A percentile compares a stretch with the other conserved stretches of the same genome.
Evolutionary conservation across 2,797 vertebrate genomes (phyloP).

Genomic region (Sciurus carolinensis): DNA sequence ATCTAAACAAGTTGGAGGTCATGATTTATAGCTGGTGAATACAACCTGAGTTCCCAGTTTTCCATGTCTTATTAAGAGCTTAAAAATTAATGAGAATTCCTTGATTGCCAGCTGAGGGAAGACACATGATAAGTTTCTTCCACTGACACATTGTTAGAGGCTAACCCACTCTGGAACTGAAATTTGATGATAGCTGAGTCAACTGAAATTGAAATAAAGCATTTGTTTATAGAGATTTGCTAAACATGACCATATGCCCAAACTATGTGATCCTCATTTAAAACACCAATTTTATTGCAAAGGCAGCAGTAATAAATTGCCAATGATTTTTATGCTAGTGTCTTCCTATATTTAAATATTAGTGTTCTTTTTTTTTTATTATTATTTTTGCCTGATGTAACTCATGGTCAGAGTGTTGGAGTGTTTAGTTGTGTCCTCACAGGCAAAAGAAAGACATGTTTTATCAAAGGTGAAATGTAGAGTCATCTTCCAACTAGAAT

Average conservation of each 20-base stretch:
- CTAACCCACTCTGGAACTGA: not conserved
- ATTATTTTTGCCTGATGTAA: not conserved
- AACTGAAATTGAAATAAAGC: not conserved
- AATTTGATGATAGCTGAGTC: not conserved
- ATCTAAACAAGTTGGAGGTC: not conserved
- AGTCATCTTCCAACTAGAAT: not conserved
- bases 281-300: not conserved
- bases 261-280: not conserved
- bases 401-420: not conserved
- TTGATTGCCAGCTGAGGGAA: not conserved
- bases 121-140: not conserved
- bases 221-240: not conserved
- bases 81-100: not conserved
- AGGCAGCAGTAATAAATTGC: not conserved
- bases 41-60: not conserved
- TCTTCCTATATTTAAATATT: not conserved
- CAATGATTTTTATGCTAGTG: not conserved
- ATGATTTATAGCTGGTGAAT: not conserved
- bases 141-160: not conserved
- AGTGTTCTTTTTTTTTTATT: not conserved
- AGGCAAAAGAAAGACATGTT: not conserved
- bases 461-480: not conserved
- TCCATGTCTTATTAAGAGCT: not conserved
- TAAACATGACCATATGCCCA: not conserved
- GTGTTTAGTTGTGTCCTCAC: not conserved